Evolutionary conservation across 1,140 invertebrate genomes (phyloP).

Genomic region (Drosophila fuyamai): DNA sequence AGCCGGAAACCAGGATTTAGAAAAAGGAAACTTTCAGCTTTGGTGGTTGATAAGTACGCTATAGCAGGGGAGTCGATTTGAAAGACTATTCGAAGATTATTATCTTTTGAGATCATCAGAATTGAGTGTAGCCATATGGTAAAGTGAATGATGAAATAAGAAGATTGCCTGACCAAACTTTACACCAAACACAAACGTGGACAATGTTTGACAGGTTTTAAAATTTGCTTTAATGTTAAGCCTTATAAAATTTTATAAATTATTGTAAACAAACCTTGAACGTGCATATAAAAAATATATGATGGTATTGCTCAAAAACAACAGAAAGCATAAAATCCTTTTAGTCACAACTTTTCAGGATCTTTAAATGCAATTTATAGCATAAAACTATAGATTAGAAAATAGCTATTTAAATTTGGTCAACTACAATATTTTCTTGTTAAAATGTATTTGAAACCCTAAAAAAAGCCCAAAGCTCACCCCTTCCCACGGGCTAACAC

Average conservation of each 20-base stretch:
- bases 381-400: too few relatives aligned
- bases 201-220: not conserved
- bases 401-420: too few relatives aligned
- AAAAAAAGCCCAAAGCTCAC: conserved; percentile 20
- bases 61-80: not conserved
- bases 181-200: not conserved
- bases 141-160: not conserved
- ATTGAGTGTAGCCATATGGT: not conserved
- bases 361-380: too few relatives aligned
- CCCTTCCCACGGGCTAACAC: conserved; percentile 43
- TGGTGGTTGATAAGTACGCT: conserved; percentile 19
- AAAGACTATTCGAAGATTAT: not conserved
- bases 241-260: not conserved
- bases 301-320: not conserved
- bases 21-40: conserved; percentile 18
- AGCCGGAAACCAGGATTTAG: conserved; percentile 39
- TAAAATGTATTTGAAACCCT: not conserved
- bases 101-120: conserved; percentile 15
- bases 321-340: too few relatives aligned
- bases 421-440: too few relatives aligned
- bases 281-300: too few relatives aligned
- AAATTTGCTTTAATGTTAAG: not conserved
- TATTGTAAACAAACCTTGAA: too few relatives aligned
- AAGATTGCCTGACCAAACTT: not conserved
- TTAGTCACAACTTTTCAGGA: too few relatives aligned